Base-by-base conservation (phyloP, 2,113 vertebrate species). In the Carlito syrichta region DNA sequence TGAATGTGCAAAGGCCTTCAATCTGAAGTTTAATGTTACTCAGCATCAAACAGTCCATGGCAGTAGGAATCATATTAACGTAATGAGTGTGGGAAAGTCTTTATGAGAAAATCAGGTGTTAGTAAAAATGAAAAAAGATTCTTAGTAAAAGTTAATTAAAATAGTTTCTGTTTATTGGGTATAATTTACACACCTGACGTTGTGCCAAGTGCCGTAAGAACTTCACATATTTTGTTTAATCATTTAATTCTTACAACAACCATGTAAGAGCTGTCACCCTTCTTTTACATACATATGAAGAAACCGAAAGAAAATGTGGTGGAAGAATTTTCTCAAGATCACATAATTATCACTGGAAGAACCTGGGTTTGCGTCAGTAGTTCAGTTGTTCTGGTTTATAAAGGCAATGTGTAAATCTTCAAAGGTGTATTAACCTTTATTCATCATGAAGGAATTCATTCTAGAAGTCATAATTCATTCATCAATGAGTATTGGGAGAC, bases 121-220 rank as follows among this genome's bases (percentile, higher is more conserved):
- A 19, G 14, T 73, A 73, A 71, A 95, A 84, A 78, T 88, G 38
- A 77, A 95, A 91, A 78, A 60, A 50, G 30, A 35, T 94, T 95
- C 38, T 52, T 94, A 52, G 52, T 92, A 69, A 89, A 91, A 83
- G 30, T 84, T 86, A 79, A 86, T 68, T 73, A 84, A 96, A 78
- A 78, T 95, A 54, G 16, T 66, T 91, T 40, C 27, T 6, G 13
- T n/a, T 10, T 91, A 45, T 62, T 88, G n/a, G 20, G 69, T 40
- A n/a, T 78, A 84, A 56, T 63, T n/a, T 92, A 79, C 16, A 48
- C 12, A 83, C n/a, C 58, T 94, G 60, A 54, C 43, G 79, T 58
- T 40, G 13, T 92, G 7, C 77, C 71, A 92, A 88, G 52, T 23
- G 89, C 32, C 84, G 14, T 20, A 84, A 84, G 50, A 78, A 92